Conservation (phyloP, 2,888 invertebrate genomes). For the Drosophila nr. perissopoda region DNA sequence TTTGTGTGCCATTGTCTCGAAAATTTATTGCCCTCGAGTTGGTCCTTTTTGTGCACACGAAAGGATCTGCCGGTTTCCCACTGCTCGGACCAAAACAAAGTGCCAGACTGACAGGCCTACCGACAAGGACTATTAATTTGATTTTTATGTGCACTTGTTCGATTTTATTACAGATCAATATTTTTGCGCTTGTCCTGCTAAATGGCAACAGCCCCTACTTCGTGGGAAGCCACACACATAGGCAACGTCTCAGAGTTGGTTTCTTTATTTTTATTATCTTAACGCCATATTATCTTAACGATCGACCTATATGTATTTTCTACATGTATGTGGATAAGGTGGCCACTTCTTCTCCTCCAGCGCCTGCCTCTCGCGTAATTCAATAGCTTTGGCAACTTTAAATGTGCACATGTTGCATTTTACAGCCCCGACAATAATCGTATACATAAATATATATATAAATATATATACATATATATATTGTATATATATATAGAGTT, state of each 20-base stretch:
- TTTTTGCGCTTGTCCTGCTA: slow-evolving; percentile 68
- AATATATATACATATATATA: slow-evolving; percentile 15
- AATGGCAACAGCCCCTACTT: slow-evolving; percentile 42
- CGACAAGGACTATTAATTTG: slow-evolving; percentile 76
- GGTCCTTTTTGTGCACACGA: slow-evolving; percentile 41
- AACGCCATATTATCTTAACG: slow-evolving; percentile 26
- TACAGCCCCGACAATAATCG: slow-evolving; percentile 26
- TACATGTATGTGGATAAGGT: not conserved
- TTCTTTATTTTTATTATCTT: slow-evolving; percentile 35
- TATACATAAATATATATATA: slow-evolving; percentile 19
- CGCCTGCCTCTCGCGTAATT: slow-evolving; percentile 34
- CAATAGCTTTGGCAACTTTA: slow-evolving; percentile 50
- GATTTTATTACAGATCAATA: slow-evolving; percentile 72
- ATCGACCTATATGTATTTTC: slow-evolving; percentile 34
- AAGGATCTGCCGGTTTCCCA: slow-evolving; percentile 66
- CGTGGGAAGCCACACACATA: slow-evolving; percentile 64
- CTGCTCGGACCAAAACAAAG: slow-evolving; percentile 78
- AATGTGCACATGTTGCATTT: slow-evolving; percentile 62
- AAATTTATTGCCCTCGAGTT: slow-evolving; percentile 64
- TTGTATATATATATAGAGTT: slow-evolving; percentile 20
- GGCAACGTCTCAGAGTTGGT: slow-evolving; percentile 4
- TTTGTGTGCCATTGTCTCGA: slow-evolving; percentile 43
- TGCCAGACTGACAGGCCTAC: slow-evolving; percentile 63
- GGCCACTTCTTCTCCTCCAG: slow-evolving; percentile 1
- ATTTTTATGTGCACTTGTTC: slow-evolving; percentile 77